Percentiles rank a stretch among this genome's conserved stretches.
phyloP scores from a whole-genome alignment of 2,888 invertebrate species.

The Cataglyphis altisquamis region DNA sequence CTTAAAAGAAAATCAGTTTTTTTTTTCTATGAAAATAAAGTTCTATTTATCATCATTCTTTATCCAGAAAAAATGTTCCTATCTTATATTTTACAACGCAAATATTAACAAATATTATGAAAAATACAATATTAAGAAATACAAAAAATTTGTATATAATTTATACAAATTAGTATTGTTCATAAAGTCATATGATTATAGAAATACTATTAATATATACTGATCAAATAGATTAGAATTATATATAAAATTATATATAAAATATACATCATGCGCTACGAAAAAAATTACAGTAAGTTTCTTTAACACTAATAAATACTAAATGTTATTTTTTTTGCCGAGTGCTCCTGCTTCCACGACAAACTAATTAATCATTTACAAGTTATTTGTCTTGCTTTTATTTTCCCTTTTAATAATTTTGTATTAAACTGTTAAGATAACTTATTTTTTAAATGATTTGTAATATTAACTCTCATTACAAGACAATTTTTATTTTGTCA shows the following conservation, averaged over 20 bases:
- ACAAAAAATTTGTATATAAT: background rate
- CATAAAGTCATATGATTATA: background rate
- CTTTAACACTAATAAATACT: conserved; percentile 12
- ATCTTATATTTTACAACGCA: background rate
- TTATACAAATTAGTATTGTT: background rate
- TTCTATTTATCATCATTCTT: conserved; percentile 30
- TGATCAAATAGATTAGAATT: background rate
- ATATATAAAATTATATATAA: conserved; percentile 23
- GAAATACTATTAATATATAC: background rate
- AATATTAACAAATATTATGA: background rate
- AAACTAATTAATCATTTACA: conserved; percentile 28
- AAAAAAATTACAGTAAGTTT: conserved; percentile 43
- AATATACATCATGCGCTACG: conserved; percentile 12
- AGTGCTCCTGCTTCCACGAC: conserved; percentile 31
- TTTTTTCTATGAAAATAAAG: conserved; percentile 17
- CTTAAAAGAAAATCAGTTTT: conserved; percentile 21
- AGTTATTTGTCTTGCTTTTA: conserved; percentile 10
- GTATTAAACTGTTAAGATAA: conserved; percentile 11
- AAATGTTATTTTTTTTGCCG: conserved; percentile 12
- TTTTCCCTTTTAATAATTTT: conserved; percentile 15
- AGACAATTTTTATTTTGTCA: conserved; percentile 23
- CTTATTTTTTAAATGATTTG: background rate
- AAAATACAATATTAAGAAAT: conserved; percentile 5
- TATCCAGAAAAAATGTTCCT: background rate
- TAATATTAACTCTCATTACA: background rate